phyloP scores from a whole-genome alignment of 2,888 invertebrate species.

The Xestoiulus laeticollis region DNA sequence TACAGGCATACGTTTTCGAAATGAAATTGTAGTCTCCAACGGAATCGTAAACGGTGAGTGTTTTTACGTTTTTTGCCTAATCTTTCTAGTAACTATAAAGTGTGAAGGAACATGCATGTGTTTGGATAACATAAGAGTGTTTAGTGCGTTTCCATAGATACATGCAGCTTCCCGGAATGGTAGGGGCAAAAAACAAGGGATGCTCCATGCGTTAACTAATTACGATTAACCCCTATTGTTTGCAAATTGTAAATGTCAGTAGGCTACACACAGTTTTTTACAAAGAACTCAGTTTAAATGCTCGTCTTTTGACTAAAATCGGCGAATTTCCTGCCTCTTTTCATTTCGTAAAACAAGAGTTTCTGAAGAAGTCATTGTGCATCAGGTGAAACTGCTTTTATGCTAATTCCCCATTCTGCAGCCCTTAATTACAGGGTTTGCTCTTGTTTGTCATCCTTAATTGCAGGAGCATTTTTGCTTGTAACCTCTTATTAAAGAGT shows the following conservation, averaged over 20 bases:
- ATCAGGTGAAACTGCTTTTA: slow-evolving; percentile 1
- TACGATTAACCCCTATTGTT: slow-evolving; percentile 13
- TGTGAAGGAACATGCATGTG: neutral
- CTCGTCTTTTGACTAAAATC: slow-evolving; percentile 18
- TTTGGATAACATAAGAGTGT: too few species aligned
- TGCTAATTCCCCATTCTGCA: neutral
- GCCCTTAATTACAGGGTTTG: slow-evolving; percentile 12
- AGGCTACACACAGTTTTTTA: neutral
- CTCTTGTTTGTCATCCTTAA: neutral
- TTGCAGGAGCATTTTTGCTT: neutral
- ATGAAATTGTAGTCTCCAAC: too few species aligned
- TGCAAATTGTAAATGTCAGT: neutral
- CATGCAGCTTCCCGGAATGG: neutral
- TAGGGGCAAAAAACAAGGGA: neutral
- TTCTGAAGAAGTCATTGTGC: neutral
- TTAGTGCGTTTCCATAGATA: neutral
- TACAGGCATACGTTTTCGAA: too few species aligned
- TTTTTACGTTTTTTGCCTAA: too few species aligned
- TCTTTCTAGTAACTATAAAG: too few species aligned
- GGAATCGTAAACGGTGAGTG: too few species aligned
- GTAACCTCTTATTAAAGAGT: neutral
- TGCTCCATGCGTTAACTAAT: neutral
- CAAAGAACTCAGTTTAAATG: slow-evolving; percentile 5
- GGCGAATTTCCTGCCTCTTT: slow-evolving; percentile 15
- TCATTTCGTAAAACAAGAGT: neutral